Percentiles rank a stretch among this genome's conserved stretches.
These are phyloP conservation scores for Tethea ocularis DNA, from an alignment of 2,888 invertebrate genomes.

Conservation along the genomic window DNA sequence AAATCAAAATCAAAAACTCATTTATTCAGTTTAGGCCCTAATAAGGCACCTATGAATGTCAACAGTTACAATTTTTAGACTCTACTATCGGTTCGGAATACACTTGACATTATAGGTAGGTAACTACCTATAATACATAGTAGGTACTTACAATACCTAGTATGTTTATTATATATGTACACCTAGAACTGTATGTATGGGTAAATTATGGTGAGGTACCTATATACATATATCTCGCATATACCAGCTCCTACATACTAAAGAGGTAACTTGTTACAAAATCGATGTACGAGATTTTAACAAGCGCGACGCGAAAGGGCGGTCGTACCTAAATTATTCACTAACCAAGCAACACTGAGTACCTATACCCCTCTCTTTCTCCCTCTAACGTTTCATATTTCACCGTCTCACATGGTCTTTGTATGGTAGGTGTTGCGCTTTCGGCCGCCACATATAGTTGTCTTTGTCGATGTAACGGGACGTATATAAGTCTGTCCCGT, in stretches of 20 bases:
- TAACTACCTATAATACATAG: too few species aligned
- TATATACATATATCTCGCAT: neutral
- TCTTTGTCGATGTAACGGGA: slow-evolving; percentile 43
- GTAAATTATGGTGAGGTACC: neutral
- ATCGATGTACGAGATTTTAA: slow-evolving; percentile 40
- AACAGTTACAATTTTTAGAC: too few species aligned
- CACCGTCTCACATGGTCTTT: slow-evolving; percentile 44
- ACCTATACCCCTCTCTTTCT: slow-evolving; percentile 54
- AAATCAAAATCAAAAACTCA: too few species aligned
- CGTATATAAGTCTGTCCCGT: slow-evolving; percentile 50
- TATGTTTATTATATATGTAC: too few species aligned
- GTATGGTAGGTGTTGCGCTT: slow-evolving; percentile 75
- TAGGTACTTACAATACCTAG: too few species aligned
- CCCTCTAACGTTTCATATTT: slow-evolving; percentile 22
- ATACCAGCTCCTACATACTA: slow-evolving; percentile 15
- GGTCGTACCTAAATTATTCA: slow-evolving; percentile 78
- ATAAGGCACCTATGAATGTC: too few species aligned
- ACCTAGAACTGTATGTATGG: neutral
- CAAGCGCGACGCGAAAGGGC: slow-evolving; percentile 63
- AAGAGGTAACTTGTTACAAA: slow-evolving; percentile 33
- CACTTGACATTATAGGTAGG: too few species aligned
- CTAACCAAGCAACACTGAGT: slow-evolving; percentile 70
- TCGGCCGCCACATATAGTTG: slow-evolving; percentile 72
- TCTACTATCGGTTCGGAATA: too few species aligned
- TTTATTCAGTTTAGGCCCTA: too few species aligned